These are phyloP conservation scores for Poecilia latipinna DNA, from an alignment of 2,113 vertebrate species.

Conservation along the genomic window DNA sequence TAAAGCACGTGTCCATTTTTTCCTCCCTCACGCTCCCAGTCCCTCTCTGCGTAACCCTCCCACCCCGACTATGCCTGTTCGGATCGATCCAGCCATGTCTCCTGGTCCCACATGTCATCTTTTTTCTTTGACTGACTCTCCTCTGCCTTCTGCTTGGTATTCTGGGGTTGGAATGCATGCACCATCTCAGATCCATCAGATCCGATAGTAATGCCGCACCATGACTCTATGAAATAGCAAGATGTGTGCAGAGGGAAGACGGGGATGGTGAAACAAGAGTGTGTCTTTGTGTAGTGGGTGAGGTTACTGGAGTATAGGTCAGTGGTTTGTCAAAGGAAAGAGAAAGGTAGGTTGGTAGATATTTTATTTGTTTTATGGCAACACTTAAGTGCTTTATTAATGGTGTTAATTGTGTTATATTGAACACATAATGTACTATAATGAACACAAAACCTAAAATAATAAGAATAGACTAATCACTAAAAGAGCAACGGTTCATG, in stretches of 20 bases:
- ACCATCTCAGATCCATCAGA: constrained; percentile 79
- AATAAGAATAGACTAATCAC: too few relatives aligned
- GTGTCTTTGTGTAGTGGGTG: not conserved
- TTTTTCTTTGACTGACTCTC: constrained; percentile 75
- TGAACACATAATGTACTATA: too few relatives aligned
- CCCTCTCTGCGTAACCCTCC: constrained; percentile 32
- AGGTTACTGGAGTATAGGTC: constrained; percentile 53
- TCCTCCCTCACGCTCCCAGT: constrained; percentile 2
- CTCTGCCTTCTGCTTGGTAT: constrained; percentile 79
- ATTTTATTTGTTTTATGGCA: too few relatives aligned
- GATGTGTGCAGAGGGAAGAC: constrained; percentile 51
- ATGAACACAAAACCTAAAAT: too few relatives aligned
- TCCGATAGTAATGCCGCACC: constrained; percentile 73
- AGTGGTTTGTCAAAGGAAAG: constrained; percentile 45
- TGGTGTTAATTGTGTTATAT: too few relatives aligned
- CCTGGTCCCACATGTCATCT: constrained; percentile 79
- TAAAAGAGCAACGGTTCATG: too few relatives aligned
- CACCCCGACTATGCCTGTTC: constrained; percentile 31
- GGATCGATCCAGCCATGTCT: constrained; percentile 78
- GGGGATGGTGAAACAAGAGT: not conserved
- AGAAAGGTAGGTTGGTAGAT: too few relatives aligned
- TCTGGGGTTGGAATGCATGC: constrained; percentile 72
- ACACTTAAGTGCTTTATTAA: too few relatives aligned
- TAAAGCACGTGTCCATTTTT: constrained; percentile 61
- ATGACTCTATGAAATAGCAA: constrained; percentile 68